Evolutionary conservation across 2,113 vertebrate genomes (phyloP), one percentile per base, ranked within the genome.

Genomic region (Zootoca vivipara): DNA sequence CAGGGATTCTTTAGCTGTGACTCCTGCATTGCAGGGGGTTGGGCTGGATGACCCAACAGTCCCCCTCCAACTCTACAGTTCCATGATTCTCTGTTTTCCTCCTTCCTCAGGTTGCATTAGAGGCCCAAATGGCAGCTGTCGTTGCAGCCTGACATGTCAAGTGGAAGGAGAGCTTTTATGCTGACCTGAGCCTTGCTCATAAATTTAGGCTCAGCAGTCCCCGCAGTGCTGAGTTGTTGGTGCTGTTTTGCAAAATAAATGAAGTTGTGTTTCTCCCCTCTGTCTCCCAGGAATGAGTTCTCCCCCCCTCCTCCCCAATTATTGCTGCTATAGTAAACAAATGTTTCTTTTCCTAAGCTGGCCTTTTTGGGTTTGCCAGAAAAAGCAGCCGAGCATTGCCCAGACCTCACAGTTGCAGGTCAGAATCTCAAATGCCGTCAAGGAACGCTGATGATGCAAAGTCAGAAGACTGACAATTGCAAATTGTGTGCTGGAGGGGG

Each of bases 91-190:
- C 46, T 52, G 20, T 62, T 62, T n/a, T n/a, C 9, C 74, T 2
- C 38, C 46, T 62, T 62, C 20, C 56, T 12, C 15, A 18, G 28
- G 30, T 8, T 9, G 78, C 78, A 62, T 5, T 2, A 16, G 35
- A 64, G 58, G 78, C 78, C 56, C 33, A 33, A 22, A 62, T 35
- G 80, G 52, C 58, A 82, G 80, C 80, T 82, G 80, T 65, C 22
- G 33, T 35, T 35, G 58, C 33, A 40, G 26, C 5, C 79, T 67
- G 40, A 28, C 82, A 46, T 8, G 65, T 70, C 82, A 52, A 46
- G 38, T n/a, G 82, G 40, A 94, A 92, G 52, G 89, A 93, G 91
- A 83, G 79, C 0, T 81, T 95, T 94, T 86, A 85, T 90, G 92
- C 78, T 92, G 93, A 90, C 89, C 88, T 87, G 91, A 92, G 65